A percentile compares a stretch with the other conserved stretches of the same genome.
Evolutionary conservation across 2,797 vertebrate genomes (phyloP).

Genomic region (Carcharodon carcharias): DNA sequence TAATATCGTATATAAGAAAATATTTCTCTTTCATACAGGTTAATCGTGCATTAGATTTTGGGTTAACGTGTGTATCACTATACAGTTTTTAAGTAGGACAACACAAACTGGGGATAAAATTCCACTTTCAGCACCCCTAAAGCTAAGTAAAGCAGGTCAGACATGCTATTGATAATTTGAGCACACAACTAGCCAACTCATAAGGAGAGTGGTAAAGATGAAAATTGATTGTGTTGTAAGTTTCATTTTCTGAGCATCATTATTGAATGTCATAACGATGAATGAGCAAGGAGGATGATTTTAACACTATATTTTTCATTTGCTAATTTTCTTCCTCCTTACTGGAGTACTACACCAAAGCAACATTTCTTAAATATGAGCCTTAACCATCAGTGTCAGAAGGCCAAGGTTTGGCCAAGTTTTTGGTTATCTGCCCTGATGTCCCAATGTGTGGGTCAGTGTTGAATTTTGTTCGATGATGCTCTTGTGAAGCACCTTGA

Average conservation of each 20-base stretch:
- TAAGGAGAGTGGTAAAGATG: neutral
- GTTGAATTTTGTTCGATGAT: neutral
- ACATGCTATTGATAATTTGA: neutral
- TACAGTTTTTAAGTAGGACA: neutral
- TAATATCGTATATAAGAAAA: neutral
- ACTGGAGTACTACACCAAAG: too few relatives aligned
- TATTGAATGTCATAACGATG: neutral
- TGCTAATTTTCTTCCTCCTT: neutral
- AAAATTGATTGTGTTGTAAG: neutral
- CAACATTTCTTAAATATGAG: too few relatives aligned
- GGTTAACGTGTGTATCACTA: neutral
- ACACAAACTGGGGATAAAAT: neutral
- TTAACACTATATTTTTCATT: neutral
- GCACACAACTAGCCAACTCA: neutral
- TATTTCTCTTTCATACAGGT: neutral
- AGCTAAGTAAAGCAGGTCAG: neutral
- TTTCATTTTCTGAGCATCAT: neutral
- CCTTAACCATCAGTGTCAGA: neutral
- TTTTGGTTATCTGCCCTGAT: neutral
- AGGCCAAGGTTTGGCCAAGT: neutral
- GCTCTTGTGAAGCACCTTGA: neutral
- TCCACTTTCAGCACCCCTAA: neutral
- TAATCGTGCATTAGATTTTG: neutral
- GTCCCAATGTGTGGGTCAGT: neutral
- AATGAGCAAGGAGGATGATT: neutral